Conservation (phyloP, 2,113 vertebrate species). For the Macroglossus sobrinus region DNA sequence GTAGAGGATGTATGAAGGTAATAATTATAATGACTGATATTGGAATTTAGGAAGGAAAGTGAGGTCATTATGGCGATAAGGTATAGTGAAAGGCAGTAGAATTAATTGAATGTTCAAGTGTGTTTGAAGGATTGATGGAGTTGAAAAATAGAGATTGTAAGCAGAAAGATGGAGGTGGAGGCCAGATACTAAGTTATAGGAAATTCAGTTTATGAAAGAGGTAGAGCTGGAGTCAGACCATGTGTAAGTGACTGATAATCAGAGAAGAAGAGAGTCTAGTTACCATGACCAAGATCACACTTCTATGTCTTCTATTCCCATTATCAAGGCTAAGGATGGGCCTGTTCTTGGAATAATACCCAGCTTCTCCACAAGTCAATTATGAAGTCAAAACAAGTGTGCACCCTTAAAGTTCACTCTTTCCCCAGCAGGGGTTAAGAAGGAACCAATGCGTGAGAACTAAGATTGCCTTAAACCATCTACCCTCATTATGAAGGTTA, state of each 20-base stretch:
- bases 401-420: not conserved
- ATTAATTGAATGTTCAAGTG: not conserved
- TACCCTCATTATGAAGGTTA: not conserved
- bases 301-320: not conserved
- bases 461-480: not conserved
- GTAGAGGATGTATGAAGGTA: not conserved
- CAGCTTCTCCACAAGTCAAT: not conserved
- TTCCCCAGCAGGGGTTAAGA: not conserved
- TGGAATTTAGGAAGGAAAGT: not conserved
- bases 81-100: not conserved
- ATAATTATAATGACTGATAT: not conserved
- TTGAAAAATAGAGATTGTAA: not conserved
- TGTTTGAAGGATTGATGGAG: not conserved
- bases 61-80: not conserved
- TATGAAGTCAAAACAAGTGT: not conserved
- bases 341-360: not conserved
- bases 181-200: not conserved
- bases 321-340: not conserved
- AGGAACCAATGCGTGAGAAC: not conserved
- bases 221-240: not conserved
- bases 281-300: not conserved
- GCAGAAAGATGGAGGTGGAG: not conserved
- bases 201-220: not conserved
- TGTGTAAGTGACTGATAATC: not conserved
- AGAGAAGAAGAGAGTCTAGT: not conserved